Base-by-base conservation (phyloP, 1,140 invertebrate genomes). In the Drosophila nannoptera region DNA sequence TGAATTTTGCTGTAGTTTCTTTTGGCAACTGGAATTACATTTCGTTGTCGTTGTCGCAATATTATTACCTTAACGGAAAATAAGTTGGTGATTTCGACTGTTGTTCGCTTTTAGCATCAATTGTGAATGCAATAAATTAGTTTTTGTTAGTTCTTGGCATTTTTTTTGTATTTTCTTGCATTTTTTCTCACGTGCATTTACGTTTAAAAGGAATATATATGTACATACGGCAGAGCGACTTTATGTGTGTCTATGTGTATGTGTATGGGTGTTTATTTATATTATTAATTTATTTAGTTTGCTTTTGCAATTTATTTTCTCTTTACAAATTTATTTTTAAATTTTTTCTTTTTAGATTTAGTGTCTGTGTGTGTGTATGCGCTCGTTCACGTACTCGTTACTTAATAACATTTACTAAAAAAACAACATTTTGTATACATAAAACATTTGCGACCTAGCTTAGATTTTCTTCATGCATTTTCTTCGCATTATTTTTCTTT, bases 351-450 rank as follows among this genome's bases (percentile, higher is more conserved):
- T 69, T 22, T 22, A 22, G 22, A 22, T 22, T 22, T 22, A 22
- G 29, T 43, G 2, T 60, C 36, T 29, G 12, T 11, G 6, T 58
- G 54, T 65, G 29, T 32, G 32, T 52, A 33, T 49, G 31, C 59
- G 55, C 55, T 56, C 61, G 29, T 58, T 75, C 75, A 64, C 72
- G 65, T 70, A 69, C 56, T 74, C 61, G 61, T 78, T 75, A 84
- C 81, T 86, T 76, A 76, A 80, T 80, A 83, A 84, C 80, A 84
- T 80, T 84, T 84, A 78, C 63, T 73, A 33, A 65, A 82, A 83
- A 83, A 83, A 84, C 66, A 82, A 68, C 69, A 67, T 69, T 54
- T 86, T 80, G 73, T 83, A 52, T 58, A 58, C 61, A 84, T 86
- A 80, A 86, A 86, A 67, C 53, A 65, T 70, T 74, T 69, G 14